These are phyloP conservation scores for Cinclus cinclus DNA, from an alignment of 2,113 vertebrate genomes.

Conservation along the genomic window DNA sequence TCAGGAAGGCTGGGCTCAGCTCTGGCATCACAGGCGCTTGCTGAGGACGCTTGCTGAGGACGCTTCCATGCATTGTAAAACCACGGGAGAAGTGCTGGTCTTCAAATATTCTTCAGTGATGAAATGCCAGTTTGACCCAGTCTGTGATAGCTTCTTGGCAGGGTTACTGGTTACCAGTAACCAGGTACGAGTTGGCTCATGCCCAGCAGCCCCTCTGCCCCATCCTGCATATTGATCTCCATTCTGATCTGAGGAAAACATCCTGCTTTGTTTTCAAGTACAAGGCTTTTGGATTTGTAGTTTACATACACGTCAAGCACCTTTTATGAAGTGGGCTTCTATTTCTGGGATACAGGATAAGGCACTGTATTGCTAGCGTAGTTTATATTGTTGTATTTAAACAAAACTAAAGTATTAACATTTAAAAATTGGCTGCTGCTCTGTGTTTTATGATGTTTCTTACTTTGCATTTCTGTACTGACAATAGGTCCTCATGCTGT, in stretches of 20 bases:
- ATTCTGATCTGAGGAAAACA: not conserved
- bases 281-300: not conserved
- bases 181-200: not conserved
- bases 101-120: not conserved
- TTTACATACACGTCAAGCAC: not conserved
- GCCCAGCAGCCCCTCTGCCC: not conserved
- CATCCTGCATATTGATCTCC: not conserved
- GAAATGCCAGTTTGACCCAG: not conserved
- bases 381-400: slow-evolving; percentile 24
- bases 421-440: not conserved
- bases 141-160: not conserved
- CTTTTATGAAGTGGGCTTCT: not conserved
- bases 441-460: not conserved
- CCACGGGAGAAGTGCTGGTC: not conserved
- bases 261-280: not conserved
- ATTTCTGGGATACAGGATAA: slow-evolving; percentile 26
- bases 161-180: not conserved
- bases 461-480: not conserved
- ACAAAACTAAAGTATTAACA: slow-evolving; percentile 61
- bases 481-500: not conserved
- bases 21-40: not conserved
- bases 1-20: not conserved
- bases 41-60: not conserved
- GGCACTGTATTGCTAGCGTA: slow-evolving; percentile 25
- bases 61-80: not conserved